These are phyloP conservation scores for Microtus richardsoni DNA, from an alignment of 2,113 vertebrate species.

Conservation along the genomic window DNA sequence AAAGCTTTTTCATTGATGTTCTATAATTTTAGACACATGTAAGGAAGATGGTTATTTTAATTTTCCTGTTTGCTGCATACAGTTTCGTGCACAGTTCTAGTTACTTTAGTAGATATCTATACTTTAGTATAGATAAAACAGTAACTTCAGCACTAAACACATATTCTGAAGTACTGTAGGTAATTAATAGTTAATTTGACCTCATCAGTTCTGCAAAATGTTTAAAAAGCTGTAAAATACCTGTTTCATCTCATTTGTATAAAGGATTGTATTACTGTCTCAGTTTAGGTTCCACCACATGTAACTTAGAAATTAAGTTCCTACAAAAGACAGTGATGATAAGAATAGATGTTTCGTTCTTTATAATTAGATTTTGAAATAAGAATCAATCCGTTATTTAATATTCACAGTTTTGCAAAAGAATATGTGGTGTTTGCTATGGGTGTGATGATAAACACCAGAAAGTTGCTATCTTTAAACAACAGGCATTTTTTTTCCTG, in stretches of 20 bases:
- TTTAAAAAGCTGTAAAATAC: slow-evolving; percentile 27
- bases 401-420: slow-evolving; percentile 24
- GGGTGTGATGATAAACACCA: background rate
- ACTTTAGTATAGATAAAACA: background rate
- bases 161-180: background rate
- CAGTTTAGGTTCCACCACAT: slow-evolving; percentile 6
- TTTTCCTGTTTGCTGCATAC: slow-evolving; percentile 26
- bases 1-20: slow-evolving; percentile 50
- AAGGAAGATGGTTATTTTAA: slow-evolving; percentile 43
- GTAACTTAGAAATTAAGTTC: slow-evolving; percentile 48
- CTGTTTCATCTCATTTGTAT: background rate
- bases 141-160: slow-evolving; percentile 40
- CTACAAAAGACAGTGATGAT: background rate
- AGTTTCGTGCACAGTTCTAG: slow-evolving; percentile 25
- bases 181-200: slow-evolving; percentile 42
- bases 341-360: slow-evolving; percentile 36
- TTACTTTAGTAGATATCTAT: background rate
- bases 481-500: background rate
- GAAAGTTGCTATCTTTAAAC: slow-evolving; percentile 5
- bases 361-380: slow-evolving; percentile 33
- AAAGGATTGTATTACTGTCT: background rate
- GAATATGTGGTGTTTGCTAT: background rate
- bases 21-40: slow-evolving; percentile 6
- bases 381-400: slow-evolving; percentile 25
- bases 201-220: background rate